Evolutionary conservation across 2,113 vertebrate genomes (phyloP).

Genomic region (Noturus placidus): DNA sequence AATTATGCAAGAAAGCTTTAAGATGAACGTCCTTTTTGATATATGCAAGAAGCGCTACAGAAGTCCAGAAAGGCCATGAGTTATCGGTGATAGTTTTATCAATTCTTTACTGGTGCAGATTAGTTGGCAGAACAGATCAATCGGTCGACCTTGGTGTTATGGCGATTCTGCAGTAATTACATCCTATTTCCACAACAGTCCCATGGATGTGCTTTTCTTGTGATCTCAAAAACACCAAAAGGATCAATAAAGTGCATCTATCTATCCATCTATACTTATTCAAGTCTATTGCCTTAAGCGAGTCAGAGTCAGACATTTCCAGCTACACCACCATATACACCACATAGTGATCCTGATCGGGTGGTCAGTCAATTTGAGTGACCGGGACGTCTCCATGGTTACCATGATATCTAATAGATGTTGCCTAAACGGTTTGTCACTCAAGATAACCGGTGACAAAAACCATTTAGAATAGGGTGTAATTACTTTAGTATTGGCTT

Average conservation of each 20-base stretch:
- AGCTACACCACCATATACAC: neutral
- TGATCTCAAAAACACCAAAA: no score
- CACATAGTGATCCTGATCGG: neutral
- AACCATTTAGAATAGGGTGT: neutral
- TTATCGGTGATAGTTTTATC: no score
- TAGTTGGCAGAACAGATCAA: no score
- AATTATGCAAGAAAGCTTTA: neutral
- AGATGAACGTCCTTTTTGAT: neutral
- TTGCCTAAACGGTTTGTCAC: neutral
- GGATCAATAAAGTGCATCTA: neutral
- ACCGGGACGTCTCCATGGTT: neutral
- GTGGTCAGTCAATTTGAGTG: neutral
- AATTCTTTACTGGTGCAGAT: no score
- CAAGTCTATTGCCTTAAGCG: neutral
- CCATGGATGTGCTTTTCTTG: no score
- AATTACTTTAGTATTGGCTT: neutral
- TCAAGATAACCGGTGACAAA: neutral
- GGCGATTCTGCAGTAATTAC: neutral
- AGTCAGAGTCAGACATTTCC: neutral
- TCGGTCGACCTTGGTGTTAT: neutral
- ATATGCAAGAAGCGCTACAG: neutral
- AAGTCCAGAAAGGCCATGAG: neutral
- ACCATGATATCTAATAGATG: neutral
- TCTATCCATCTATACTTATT: neutral
- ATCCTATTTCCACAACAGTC: neutral